Evolutionary conservation across 2,113 vertebrate genomes (phyloP), one percentile per base, ranked within the genome.

Genomic region (Clarias batrachus): DNA sequence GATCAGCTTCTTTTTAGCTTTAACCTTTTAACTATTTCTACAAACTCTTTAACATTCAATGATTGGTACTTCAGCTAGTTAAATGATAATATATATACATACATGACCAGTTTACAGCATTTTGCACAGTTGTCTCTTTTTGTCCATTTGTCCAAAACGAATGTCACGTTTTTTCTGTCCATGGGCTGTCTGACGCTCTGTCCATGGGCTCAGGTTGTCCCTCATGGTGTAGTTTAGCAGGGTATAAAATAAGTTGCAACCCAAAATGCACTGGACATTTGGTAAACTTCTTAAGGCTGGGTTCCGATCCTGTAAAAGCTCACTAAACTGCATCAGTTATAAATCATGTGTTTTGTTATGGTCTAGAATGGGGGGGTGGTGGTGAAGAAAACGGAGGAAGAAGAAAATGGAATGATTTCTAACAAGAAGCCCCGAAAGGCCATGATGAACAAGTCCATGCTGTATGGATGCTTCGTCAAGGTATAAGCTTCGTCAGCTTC

Each of bases 401-500:
- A 90, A 33, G 90, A 90, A 57, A 92, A 89, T 0, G 90, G 87
- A 3, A 8, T 80, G 25, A 93, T 97, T 89, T 95, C 94, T 70
- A 95, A 90, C 25, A 96, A 91, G 87, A 96, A 93, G 86, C 96
- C 96, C 0, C 81, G 91, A 52, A 95, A 94, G 89, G 95, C 94
- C 0, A 0, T 88, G 0, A 9, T 89, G 37, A 21, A 90, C 0
- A 92, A 89, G 83, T 90, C 66, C 52, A 90, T 95, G 93, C 92
- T 98, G 0, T 99, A 99, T 0, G 97, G 97, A 25, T 93, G 92
- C 90, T 99, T 99, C 0, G 95, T 98, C 82, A 99, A 99, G 96
- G 98, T 99, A 88, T 17, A 60, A 30, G 27, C 59, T 25, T 30
- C 33, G 14, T 37, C 82, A 87, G 23, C 30, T 48, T 48, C 4